Percentiles rank a stretch among this genome's conserved stretches.
Evolutionary conservation across 1,140 invertebrate species (phyloP).

Genomic region (Atta colombica): DNA sequence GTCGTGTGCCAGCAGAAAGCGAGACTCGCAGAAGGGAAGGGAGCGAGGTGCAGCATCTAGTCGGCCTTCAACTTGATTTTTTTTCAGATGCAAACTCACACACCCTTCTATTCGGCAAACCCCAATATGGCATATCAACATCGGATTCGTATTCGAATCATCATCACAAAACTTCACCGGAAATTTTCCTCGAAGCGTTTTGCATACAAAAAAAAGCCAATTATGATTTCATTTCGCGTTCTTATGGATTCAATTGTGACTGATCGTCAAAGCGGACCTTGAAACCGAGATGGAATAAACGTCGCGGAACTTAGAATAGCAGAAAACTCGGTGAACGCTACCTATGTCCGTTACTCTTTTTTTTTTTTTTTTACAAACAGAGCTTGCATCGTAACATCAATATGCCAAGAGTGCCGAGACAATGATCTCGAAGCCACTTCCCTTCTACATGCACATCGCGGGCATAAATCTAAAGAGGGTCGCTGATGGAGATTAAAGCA

Average conservation of each 20-base stretch:
- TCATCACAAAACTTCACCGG: background rate
- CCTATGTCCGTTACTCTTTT: background rate
- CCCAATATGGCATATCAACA: background rate
- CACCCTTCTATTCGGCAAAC: background rate
- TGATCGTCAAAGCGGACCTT: background rate
- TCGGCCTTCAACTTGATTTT: slow-evolving; percentile 60
- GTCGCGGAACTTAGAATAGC: background rate
- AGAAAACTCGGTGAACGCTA: background rate
- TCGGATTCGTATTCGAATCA: background rate
- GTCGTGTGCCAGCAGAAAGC: slow-evolving; percentile 60
- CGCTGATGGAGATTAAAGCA: background rate
- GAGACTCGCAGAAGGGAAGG: slow-evolving; percentile 22
- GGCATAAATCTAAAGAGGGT: slow-evolving; percentile 10
- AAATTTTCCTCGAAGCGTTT: background rate
- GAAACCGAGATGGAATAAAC: background rate
- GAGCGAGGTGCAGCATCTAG: slow-evolving; percentile 33
- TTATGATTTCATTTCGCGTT: background rate
- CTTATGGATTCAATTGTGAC: background rate
- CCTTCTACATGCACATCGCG: slow-evolving; percentile 1
- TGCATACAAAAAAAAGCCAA: background rate
- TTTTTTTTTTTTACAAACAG: background rate
- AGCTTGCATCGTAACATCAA: background rate
- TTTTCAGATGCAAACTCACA: slow-evolving; percentile 17
- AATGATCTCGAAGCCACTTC: slow-evolving; percentile 11
- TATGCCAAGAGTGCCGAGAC: background rate